These are phyloP conservation scores for Petrophora chlorosata DNA, from an alignment of 2,888 invertebrate genomes.

Conservation along the genomic window DNA sequence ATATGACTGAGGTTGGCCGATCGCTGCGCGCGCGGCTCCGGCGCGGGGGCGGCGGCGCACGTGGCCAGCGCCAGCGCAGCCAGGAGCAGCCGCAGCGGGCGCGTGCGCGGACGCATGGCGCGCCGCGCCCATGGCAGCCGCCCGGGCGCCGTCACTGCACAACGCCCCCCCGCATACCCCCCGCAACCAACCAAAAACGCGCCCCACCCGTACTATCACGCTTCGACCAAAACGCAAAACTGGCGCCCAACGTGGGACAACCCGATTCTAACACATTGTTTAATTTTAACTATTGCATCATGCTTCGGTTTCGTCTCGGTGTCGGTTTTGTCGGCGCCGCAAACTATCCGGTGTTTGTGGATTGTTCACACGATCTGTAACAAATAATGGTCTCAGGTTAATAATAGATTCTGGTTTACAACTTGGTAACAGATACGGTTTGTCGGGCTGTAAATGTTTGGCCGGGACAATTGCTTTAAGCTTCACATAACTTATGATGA, in stretches of 20 bases:
- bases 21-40: slow-evolving; percentile 87
- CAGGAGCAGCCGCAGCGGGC: slow-evolving; percentile 80
- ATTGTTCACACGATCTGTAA: slow-evolving; percentile 68
- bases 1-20: slow-evolving; percentile 92
- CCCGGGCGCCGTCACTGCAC: slow-evolving; percentile 81
- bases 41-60: slow-evolving; percentile 79
- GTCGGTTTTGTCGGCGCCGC: slow-evolving; percentile 57
- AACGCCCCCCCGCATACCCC: slow-evolving; percentile 62
- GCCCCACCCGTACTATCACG: slow-evolving; percentile 11
- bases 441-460: slow-evolving; percentile 10
- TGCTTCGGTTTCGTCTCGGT: slow-evolving; percentile 45
- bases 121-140: slow-evolving; percentile 82
- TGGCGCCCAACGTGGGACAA: slow-evolving; percentile 39
- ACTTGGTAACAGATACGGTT: slow-evolving; percentile 48
- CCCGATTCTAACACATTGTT: slow-evolving; percentile 38
- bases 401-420: slow-evolving; percentile 53
- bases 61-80: slow-evolving; percentile 81
- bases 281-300: slow-evolving; percentile 45
- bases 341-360: slow-evolving; percentile 59
- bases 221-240: slow-evolving; percentile 30
- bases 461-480: neutral
- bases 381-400: slow-evolving; percentile 65
- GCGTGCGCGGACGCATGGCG: slow-evolving; percentile 79
- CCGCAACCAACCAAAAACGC: slow-evolving; percentile 39
- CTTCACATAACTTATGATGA: too few relatives aligned